These are phyloP conservation scores for Sclerodermus sp. DNA, from an alignment of 2,888 invertebrate species.

Conservation along the genomic window DNA sequence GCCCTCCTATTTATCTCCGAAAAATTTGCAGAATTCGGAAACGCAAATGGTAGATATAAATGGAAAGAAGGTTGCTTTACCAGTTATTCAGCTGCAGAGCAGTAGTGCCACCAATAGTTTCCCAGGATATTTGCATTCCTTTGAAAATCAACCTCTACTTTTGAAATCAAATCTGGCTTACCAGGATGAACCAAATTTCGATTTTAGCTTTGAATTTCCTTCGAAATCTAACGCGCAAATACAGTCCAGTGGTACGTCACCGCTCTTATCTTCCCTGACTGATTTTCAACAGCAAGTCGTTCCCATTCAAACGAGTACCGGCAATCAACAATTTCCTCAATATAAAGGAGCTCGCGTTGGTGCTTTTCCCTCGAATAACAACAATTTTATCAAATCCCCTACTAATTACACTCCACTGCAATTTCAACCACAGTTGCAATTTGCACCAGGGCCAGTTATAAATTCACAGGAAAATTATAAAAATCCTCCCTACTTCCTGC, in stretches of 20 bases:
- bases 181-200: slow-evolving; percentile 27
- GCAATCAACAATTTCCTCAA: slow-evolving; percentile 31
- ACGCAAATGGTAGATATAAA: slow-evolving; percentile 9
- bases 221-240: slow-evolving; percentile 10
- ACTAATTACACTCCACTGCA: slow-evolving; percentile 40
- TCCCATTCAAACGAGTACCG: slow-evolving; percentile 32
- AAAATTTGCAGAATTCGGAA: slow-evolving; percentile 1
- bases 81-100: slow-evolving; percentile 30
- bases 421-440: slow-evolving; percentile 47
- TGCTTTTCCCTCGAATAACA: slow-evolving; percentile 13
- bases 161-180: slow-evolving; percentile 24
- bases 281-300: slow-evolving; percentile 31
- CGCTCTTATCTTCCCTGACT: slow-evolving; percentile 23
- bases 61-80: slow-evolving; percentile 28
- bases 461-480: background rate
- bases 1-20: slow-evolving; percentile 2
- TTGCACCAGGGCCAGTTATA: slow-evolving; percentile 14
- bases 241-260: slow-evolving; percentile 14
- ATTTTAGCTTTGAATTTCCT: slow-evolving; percentile 18
- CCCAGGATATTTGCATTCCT: slow-evolving; percentile 23
- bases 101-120: slow-evolving; percentile 20
- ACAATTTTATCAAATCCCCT: slow-evolving; percentile 13
- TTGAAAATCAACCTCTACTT: slow-evolving; percentile 35
- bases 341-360: slow-evolving; percentile 35
- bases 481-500: slow-evolving; percentile 1